Evolutionary conservation across 2,797 vertebrate species (phyloP), one percentile per base, ranked within the genome.

Genomic region (Myotis planiceps): DNA sequence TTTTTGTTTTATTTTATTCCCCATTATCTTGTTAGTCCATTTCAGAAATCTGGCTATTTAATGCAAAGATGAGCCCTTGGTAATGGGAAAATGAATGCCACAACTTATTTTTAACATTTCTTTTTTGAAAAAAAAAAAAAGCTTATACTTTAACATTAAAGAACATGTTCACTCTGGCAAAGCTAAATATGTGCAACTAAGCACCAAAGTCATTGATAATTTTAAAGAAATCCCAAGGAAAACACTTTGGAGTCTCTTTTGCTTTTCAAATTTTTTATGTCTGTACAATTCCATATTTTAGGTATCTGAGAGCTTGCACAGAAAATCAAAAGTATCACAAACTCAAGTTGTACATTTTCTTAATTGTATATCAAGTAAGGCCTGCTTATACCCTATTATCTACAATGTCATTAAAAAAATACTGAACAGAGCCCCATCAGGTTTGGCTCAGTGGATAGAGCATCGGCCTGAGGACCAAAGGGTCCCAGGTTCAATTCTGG

Each of bases 161-260:
- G 3, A 19, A n/a, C 16, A 58, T 58, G 32, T 87, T 42, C 32
- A 29, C 47, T 89, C 19, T 34, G 65, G 16, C 16, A 66, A 58
- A 97, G 25, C 45, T 78, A 51, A 93, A 97, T 66, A 53, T 96
- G 69, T 93, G 84, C 83, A 96, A 69, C 71, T 71, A 95, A 55
- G 53, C 88, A 76, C 25, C 53, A 96, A 32, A 2, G 25, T 68
- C 29, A 90, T 12, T 86, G 49, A 29, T 76, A 68, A 37, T 83
- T 69, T 69, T 45, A 94, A 90, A 75, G 9, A 85, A 63, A 49
- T 58, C n/a, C n/a, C 3, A 4, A 6, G 65, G 34, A n/a, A n/a
- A 34, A 1, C 1, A 49, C 32, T 1, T 74, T 71, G 58, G 13
- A 71, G 29, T 55, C 25, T 66, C 65, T 51, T 83, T 85, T 34